Conservation (phyloP, 2,888 invertebrate species). For the Marasmarcha lunaedactyla region DNA sequence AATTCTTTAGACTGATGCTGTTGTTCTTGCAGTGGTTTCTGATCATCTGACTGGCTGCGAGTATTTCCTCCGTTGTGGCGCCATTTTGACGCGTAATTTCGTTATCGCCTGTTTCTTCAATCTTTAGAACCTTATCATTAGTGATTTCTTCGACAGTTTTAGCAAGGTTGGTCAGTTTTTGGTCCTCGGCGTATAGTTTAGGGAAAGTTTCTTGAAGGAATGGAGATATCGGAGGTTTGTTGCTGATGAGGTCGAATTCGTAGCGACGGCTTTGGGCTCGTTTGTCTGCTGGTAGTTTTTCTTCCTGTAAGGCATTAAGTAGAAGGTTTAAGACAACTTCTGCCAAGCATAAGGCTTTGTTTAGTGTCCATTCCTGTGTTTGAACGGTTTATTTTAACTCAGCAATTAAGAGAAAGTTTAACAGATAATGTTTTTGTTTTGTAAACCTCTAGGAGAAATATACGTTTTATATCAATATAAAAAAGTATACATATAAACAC, state of each 20-base stretch:
- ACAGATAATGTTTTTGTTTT: too few species aligned
- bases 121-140: slow-evolving; percentile 25
- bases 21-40: slow-evolving; percentile 29
- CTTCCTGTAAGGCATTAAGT: slow-evolving; percentile 28
- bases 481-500: too few species aligned
- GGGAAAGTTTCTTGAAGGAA: slow-evolving; percentile 27
- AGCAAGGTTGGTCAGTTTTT: slow-evolving; percentile 12
- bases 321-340: not conserved
- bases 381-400: too few species aligned
- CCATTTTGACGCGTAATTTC: slow-evolving; percentile 23
- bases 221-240: slow-evolving; percentile 28
- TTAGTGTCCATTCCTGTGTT: too few species aligned
- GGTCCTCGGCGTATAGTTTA: slow-evolving; percentile 24
- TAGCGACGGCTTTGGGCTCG: slow-evolving; percentile 31
- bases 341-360: too few species aligned
- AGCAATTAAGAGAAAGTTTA: too few species aligned
- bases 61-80: slow-evolving; percentile 24
- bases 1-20: slow-evolving; percentile 22
- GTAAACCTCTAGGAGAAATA: too few species aligned
- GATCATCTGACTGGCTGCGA: slow-evolving; percentile 32
- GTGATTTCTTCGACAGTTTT: slow-evolving; percentile 19
- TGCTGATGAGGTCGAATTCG: slow-evolving; percentile 31
- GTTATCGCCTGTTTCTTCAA: slow-evolving; percentile 21
- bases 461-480: too few species aligned
- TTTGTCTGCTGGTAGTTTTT: slow-evolving; percentile 22